phyloP scores from a whole-genome alignment of 2,113 vertebrate genomes.

The Phocoena sinus region DNA sequence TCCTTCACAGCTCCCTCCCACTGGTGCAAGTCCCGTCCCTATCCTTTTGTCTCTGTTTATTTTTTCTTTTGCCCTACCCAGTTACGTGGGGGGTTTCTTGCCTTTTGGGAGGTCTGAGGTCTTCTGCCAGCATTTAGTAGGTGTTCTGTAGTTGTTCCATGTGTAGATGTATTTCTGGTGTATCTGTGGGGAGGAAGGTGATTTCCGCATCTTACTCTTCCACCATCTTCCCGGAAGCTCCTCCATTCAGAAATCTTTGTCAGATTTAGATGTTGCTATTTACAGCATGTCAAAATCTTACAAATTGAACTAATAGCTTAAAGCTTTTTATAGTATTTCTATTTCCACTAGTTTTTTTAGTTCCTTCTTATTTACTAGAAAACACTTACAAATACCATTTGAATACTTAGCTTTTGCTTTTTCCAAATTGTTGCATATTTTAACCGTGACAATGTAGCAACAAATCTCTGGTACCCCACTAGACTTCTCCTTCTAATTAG shows the following conservation, averaged over 20 bases:
- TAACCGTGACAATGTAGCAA: background rate
- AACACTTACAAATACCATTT: background rate
- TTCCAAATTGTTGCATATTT: background rate
- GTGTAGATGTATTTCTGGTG: too few species aligned
- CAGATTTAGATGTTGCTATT: background rate
- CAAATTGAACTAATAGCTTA: background rate
- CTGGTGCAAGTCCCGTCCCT: too few species aligned
- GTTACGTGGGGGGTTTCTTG: too few species aligned
- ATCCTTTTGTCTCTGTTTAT: too few species aligned
- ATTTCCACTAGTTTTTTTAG: background rate
- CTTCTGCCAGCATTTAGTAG: too few species aligned
- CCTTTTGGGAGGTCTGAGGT: too few species aligned
- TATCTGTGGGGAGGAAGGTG: too few species aligned
- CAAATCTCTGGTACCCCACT: background rate
- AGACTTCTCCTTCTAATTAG: background rate
- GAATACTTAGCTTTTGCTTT: background rate
- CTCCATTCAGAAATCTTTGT: background rate
- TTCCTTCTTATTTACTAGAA: background rate
- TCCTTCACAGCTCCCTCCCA: too few species aligned
- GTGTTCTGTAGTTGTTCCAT: too few species aligned
- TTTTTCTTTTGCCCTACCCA: too few species aligned
- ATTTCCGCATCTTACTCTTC: too few species aligned
- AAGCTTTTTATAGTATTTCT: background rate
- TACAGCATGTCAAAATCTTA: background rate
- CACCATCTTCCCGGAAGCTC: too few species aligned